Percentiles rank a stretch among this genome's conserved stretches.
These are phyloP conservation scores for Solenopsis invicta DNA, from an alignment of 1,140 invertebrate species.

Conservation along the genomic window DNA sequence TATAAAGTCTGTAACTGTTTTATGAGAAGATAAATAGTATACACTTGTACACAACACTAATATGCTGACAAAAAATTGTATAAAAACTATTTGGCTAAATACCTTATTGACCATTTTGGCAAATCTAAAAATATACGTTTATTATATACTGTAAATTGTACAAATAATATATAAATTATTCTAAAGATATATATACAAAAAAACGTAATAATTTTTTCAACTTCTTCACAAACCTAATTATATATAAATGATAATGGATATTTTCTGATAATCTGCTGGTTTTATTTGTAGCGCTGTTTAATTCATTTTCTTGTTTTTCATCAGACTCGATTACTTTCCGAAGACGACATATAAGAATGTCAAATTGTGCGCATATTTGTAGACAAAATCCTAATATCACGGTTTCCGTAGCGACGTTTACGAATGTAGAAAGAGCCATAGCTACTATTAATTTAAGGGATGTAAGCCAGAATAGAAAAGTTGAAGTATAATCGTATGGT, in stretches of 20 bases:
- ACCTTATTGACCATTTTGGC: neutral
- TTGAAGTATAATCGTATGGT: neutral
- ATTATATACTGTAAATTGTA: neutral
- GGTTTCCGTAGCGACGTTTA: constrained; percentile 36
- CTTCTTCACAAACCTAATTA: constrained; percentile 29
- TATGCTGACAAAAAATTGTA: neutral
- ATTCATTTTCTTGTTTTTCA: neutral
- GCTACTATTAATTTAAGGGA: neutral
- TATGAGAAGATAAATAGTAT: neutral
- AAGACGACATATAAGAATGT: neutral
- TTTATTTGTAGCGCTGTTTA: neutral
- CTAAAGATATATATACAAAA: too few relatives aligned
- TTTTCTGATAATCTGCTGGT: neutral
- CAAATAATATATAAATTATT: too few relatives aligned
- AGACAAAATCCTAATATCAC: constrained; percentile 8
- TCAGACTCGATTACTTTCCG: neutral
- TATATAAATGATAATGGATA: constrained; percentile 18
- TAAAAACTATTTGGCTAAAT: neutral
- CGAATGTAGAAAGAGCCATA: neutral
- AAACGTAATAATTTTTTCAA: neutral
- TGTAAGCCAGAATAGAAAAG: neutral
- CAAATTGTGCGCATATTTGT: constrained; percentile 40
- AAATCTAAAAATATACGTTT: neutral
- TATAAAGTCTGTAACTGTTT: neutral
- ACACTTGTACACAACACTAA: neutral